Base-by-base conservation (phyloP, 2,888 invertebrate genomes). In the Rhodophaea formosa region DNA sequence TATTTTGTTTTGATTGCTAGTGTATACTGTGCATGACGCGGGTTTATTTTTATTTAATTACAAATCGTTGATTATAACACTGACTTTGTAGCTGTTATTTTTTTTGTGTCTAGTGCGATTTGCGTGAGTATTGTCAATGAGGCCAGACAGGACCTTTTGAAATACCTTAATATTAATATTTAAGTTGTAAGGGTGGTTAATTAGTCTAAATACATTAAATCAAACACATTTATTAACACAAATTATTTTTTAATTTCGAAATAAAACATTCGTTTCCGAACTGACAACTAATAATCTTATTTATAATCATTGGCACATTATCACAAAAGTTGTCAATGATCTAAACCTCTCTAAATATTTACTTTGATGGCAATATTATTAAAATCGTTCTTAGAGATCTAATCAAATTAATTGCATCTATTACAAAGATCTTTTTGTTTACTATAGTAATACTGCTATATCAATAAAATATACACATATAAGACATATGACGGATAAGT, bases 301-400 rank as follows among this genome's bases (percentile, higher is more conserved):
- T 59, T 72, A 71, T 86, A 88, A 89, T 92, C 92, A 92, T 92
- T 92, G 92, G 92, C 92, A 92, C 92, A 82, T 86, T 91, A 92
- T 92, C 92, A 92, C 92, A 90, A 84, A 85, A 80, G 75, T 86
- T 82, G 87, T 86, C 90, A 90, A 90, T 90, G 90, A 90, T 90
- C 75, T 66, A 64, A 66, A 61, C 66, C 72, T 42, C 17, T 42
- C 7, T 59, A 57, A 56, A 59, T 39, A 55, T 54, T 51, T 57
- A 57, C 17, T 64, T 39, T 67, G 64, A 70, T 71, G 73, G 70
- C 64, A 71, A 62, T 66, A 66, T 65, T 59, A 60, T 65, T 65
- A 64, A 61, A 62, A 51, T 47, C 64, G 66, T 65, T 72, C 53
- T 45, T 57, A 61, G 64, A 66, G 64, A 67, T 67, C 66, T 63